Percentiles rank a stretch among this genome's conserved stretches.
These are phyloP conservation scores for Syncerus caffer DNA, from an alignment of 2,797 vertebrate genomes.

Conservation along the genomic window DNA sequence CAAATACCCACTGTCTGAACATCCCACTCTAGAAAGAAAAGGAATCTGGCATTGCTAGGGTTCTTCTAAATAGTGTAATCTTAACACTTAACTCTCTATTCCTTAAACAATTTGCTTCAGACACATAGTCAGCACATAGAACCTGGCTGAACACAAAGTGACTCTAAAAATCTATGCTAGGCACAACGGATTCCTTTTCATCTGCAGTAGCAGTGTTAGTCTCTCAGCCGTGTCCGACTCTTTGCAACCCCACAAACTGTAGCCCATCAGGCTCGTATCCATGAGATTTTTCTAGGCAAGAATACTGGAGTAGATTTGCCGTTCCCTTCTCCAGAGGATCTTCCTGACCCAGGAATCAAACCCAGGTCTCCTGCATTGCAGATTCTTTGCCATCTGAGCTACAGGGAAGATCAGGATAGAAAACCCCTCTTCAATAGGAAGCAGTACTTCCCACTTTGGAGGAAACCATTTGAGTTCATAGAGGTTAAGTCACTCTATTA, in stretches of 20 bases:
- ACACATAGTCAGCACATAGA: neutral
- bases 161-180: neutral
- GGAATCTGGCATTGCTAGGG: neutral
- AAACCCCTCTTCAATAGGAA: neutral
- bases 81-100: no score
- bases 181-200: neutral
- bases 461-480: neutral
- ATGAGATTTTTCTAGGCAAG: neutral
- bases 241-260: neutral
- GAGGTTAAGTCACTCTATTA: neutral
- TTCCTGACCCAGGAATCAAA: neutral
- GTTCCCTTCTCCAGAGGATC: neutral
- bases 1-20: neutral
- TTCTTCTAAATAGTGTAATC: neutral
- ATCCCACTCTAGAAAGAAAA: neutral
- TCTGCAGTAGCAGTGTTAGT: neutral
- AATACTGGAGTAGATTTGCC: neutral
- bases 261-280: neutral
- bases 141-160: neutral
- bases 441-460: neutral
- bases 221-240: fast-evolving
- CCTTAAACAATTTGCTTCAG: neutral
- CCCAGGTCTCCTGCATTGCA: neutral
- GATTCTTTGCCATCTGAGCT: neutral
- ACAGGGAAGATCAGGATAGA: neutral